Evolutionary conservation across 1,140 invertebrate species (phyloP), one percentile per base, ranked within the genome.

Genomic region (Marisa cornuarietis): DNA sequence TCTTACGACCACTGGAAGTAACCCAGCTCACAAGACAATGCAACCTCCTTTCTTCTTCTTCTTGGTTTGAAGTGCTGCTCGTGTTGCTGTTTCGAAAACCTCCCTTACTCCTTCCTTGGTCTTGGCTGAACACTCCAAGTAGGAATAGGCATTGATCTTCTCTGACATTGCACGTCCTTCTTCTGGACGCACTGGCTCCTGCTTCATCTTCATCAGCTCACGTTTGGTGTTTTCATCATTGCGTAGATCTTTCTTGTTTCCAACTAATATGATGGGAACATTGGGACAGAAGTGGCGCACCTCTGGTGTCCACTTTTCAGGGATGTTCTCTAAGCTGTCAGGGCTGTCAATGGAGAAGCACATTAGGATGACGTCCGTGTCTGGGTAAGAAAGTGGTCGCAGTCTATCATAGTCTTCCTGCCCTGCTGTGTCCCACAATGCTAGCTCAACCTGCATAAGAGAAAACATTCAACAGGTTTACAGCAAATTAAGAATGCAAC

Each of bases 31-130:
- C 82, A 83, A 83, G 24, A 83, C 76, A 77, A 81, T 77, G 77
- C 88, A 90, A 62, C 81, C 84, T 73, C 84, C 80, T 73, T 87
- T 84, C 73, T 88, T 89, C 82, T 86, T 86, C 85, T 88, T 89
- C 78, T 88, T 89, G 26, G 97, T 96, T 93, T 98, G 97, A 91
- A 99, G 93, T 87, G 98, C 98, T 90, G 98, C 98, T 90, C 97
- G 94, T 76, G 98, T 99, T 85, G 98, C 98, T 85, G 97, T 99
- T 94, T 99, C 98, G 93, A 99, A 99, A 68, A 99, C 98, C 93
- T 99, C 98, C 88, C 97, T 94, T 71, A 99, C 98, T 88, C 98
- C 98, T 90, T 99, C 98, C 94, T 99, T 99, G 91, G 97, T 99
- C 92, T 99, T 99, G 87, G 98, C 98, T 73, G 98, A 99, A 93